Evolutionary conservation across 2,113 vertebrate genomes (phyloP).

Genomic region (Osmerus eperlanus): DNA sequence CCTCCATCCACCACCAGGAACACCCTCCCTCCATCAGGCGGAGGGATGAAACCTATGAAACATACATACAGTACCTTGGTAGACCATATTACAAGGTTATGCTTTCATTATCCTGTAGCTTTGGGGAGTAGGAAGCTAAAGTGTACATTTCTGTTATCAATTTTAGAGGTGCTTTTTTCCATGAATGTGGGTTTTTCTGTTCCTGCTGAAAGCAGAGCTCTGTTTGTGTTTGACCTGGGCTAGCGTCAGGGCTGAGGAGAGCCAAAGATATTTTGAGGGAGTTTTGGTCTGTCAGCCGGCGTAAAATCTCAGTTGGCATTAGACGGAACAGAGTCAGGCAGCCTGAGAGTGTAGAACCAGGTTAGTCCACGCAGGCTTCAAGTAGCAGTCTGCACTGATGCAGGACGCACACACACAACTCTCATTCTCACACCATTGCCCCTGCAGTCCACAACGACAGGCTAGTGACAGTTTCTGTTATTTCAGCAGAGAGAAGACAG

Average conservation of each 20-base stretch:
- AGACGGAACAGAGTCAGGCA: constrained; percentile 23
- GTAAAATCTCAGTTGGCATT: background rate
- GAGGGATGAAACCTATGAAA: too few species aligned
- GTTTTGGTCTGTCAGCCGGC: constrained; percentile 22
- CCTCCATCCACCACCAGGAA: background rate
- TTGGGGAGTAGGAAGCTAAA: too few species aligned
- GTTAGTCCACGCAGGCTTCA: constrained; percentile 11
- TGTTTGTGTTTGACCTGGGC: constrained; percentile 42
- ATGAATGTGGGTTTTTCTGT: background rate
- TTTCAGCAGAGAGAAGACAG: constrained; percentile 84
- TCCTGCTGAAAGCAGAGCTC: constrained; percentile 23
- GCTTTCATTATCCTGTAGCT: too few species aligned
- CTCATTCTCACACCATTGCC: constrained; percentile 31
- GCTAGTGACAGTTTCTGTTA: constrained; percentile 78
- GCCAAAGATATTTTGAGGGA: constrained; percentile 32
- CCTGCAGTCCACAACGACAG: constrained; percentile 54
- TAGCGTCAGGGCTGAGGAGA: constrained; percentile 46
- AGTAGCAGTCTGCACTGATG: background rate
- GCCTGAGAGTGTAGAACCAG: constrained; percentile 28
- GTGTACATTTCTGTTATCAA: background rate
- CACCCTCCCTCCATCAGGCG: too few species aligned
- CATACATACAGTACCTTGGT: too few species aligned
- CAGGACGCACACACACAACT: constrained; percentile 11
- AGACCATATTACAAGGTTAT: too few species aligned
- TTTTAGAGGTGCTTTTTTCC: background rate